Percentiles rank a stretch among this genome's conserved stretches.
Evolutionary conservation across 2,797 vertebrate genomes (phyloP).

Genomic region (Bothrops alternatus): DNA sequence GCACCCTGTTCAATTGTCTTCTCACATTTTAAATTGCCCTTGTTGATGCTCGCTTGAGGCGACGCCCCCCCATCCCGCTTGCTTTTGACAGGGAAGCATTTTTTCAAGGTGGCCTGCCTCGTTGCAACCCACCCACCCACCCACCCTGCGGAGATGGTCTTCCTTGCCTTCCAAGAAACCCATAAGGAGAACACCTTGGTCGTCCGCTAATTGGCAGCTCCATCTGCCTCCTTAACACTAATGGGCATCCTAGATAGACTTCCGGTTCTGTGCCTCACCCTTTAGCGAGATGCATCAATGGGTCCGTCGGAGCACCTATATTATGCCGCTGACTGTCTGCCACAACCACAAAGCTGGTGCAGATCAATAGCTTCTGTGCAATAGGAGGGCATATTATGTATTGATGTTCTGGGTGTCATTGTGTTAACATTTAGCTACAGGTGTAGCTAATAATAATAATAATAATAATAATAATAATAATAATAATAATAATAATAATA

Average conservation of each 20-base stretch:
- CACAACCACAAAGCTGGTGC: conserved; percentile 7
- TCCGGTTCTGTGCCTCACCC: background rate
- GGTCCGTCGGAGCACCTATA: background rate
- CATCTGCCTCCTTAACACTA: background rate
- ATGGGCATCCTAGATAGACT: fast-evolving
- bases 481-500: no score
- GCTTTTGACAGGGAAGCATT: background rate
- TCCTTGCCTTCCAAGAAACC: background rate
- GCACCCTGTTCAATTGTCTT: background rate
- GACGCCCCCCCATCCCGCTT: fast-evolving
- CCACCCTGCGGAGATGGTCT: background rate
- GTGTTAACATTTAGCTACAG: background rate
- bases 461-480: no score
- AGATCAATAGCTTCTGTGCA: background rate
- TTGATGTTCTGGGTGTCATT: background rate
- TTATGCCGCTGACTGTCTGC: background rate
- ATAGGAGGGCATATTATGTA: background rate
- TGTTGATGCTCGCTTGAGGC: background rate
- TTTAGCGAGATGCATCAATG: background rate
- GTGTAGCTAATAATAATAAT: background rate
- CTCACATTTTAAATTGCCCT: background rate
- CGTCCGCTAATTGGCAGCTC: background rate
- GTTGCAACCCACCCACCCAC: background rate
- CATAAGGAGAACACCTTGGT: background rate
- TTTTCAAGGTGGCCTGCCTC: background rate